Evolutionary conservation across 1,140 invertebrate genomes (phyloP), one percentile per base, ranked within the genome.

Genomic region (Thereuonema tuberculata): DNA sequence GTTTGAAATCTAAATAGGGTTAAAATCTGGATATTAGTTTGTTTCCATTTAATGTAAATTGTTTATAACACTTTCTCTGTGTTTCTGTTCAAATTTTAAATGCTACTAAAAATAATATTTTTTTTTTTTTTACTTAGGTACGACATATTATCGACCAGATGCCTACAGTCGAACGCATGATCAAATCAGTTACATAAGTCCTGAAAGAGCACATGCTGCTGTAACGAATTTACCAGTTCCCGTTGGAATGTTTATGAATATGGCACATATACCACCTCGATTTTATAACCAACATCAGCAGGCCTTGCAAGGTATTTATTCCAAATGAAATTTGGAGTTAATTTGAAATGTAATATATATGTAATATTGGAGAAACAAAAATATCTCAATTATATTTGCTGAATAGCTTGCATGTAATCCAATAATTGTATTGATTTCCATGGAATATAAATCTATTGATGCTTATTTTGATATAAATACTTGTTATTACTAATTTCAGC

Each of bases 211-310:
- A 0, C 84, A 87, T 63, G 84, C 86, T 1, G 80, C 84, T 14
- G 75, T 88, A 67, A 82, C 82, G 62, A 86, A 84, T 62, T 78
- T 89, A 50, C 90, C 92, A 0, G 90, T 96, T 2, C 89, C 91
- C 0, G 83, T 93, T n/a, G 90, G 90, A 23, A 92, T 93, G 87
- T 93, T 94, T 65, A 89, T 93, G 83, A 90, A 90, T 67, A 89
- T 91, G 87, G 81, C 86, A 9, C 87, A 89, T 60, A 82, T 92
- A 31, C 87, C 87, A n/a, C 87, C 87, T 1, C 72, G 87, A 2
- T 92, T 90, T 71, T 89, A 87, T 64, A 88, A 89, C 67, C 87
- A 89, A 65, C 85, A 87, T 64, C 84, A 84, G 61, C 83, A 85
- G 65, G 83, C 83, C 0, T 63, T 83, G 2, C 65, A 67, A 63